These are phyloP conservation scores for Petrolisthes manimaculis DNA, from an alignment of 2,888 invertebrate species.

Conservation along the genomic window DNA sequence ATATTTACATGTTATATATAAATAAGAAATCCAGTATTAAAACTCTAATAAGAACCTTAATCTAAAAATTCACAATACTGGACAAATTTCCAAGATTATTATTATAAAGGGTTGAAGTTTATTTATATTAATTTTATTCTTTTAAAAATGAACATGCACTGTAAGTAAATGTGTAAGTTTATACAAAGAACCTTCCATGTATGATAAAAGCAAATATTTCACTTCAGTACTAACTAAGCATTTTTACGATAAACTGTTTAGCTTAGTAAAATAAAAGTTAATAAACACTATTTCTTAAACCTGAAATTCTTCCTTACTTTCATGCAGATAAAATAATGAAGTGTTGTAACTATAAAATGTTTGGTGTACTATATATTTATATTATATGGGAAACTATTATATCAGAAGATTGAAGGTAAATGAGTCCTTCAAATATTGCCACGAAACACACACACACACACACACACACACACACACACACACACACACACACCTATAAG, in stretches of 20 bases:
- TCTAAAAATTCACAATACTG: conserved; percentile 57
- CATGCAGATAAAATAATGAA: not conserved
- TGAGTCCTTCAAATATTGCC: too few species aligned
- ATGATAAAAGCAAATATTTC: not conserved
- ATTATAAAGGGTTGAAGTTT: conserved; percentile 53
- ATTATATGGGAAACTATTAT: too few species aligned
- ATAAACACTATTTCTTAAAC: not conserved
- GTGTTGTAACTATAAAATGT: not conserved
- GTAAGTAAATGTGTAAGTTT: conserved; percentile 30
- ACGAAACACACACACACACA: too few species aligned
- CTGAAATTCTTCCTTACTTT: not conserved
- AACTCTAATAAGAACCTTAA: conserved; percentile 55
- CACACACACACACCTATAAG: too few species aligned
- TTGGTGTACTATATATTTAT: too few species aligned
- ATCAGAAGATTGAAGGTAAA: too few species aligned
- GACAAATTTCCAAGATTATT: conserved; percentile 54
- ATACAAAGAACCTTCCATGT: conserved; percentile 38
- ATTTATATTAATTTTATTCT: conserved; percentile 28
- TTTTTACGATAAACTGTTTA: not conserved
- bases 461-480: too few species aligned
- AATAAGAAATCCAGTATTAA: conserved; percentile 26
- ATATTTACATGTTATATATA: conserved; percentile 30
- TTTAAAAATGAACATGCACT: conserved; percentile 8
- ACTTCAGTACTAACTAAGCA: not conserved
- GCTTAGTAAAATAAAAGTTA: not conserved